Evolutionary conservation across 2,113 vertebrate species (phyloP).

Genomic region (Athene cunicularia): DNA sequence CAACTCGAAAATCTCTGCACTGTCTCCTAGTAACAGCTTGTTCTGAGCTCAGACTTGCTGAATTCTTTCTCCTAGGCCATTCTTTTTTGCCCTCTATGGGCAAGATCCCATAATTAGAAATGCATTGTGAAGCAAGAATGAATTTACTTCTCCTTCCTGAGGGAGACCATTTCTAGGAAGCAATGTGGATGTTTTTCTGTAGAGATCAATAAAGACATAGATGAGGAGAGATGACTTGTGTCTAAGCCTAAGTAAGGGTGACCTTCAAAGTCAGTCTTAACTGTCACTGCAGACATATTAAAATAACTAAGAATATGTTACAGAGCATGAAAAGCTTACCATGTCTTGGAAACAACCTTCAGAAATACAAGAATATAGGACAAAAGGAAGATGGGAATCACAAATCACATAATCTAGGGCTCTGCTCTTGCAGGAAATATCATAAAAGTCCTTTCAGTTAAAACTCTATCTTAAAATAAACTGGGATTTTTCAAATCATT

Average conservation of each 20-base stretch:
- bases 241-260: not conserved
- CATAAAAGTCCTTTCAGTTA: not conserved
- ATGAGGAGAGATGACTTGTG: not conserved
- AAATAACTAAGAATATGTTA: not conserved
- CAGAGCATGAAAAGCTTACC: not conserved
- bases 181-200: not conserved
- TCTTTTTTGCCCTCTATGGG: not conserved
- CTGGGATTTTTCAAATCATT: not conserved
- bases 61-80: not conserved
- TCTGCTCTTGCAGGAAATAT: not conserved
- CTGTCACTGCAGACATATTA: not conserved
- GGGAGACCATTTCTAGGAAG: not conserved
- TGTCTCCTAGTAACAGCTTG: not conserved
- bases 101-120: not conserved
- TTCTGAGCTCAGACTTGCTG: not conserved
- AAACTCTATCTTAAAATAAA: not conserved
- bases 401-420: not conserved
- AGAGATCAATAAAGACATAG: not conserved
- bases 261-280: not conserved
- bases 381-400: not conserved
- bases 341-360: not conserved
- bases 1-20: not conserved
- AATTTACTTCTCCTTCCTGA: not conserved
- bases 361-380: not conserved
- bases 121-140: not conserved